These are phyloP conservation scores for Andrena haemorrhoa DNA, from an alignment of 2,888 invertebrate species.

Conservation along the genomic window DNA sequence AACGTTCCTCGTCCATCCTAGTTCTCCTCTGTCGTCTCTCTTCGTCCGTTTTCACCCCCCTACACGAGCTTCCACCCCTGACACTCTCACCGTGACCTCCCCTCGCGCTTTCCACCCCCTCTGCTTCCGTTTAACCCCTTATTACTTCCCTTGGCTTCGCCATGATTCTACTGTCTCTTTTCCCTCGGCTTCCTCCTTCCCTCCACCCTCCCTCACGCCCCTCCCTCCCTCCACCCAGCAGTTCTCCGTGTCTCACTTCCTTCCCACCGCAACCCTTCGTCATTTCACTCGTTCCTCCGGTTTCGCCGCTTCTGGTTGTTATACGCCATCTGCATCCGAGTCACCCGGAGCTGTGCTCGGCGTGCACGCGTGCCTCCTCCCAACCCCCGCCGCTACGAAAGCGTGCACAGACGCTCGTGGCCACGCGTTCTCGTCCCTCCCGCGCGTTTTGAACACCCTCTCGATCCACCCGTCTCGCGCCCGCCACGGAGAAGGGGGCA, in stretches of 20 bases:
- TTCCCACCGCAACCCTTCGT: constrained; percentile 6
- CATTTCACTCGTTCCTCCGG: constrained; percentile 43
- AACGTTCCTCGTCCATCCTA: neutral
- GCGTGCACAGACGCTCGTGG: neutral
- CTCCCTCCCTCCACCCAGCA: neutral
- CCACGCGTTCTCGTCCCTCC: neutral
- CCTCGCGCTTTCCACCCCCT: neutral
- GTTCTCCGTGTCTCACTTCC: constrained; percentile 17
- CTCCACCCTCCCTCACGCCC: neutral
- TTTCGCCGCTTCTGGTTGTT: constrained; percentile 54
- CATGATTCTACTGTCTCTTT: constrained; percentile 38
- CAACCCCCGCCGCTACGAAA: neutral
- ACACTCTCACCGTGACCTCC: constrained; percentile 7
- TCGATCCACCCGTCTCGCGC: too few relatives aligned
- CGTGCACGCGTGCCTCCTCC: constrained; percentile 5
- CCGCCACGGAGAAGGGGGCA: neutral
- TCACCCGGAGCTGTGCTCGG: constrained; percentile 40
- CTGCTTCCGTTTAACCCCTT: constrained; percentile 41
- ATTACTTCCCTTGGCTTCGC: constrained; percentile 22
- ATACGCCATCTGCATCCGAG: constrained; percentile 67
- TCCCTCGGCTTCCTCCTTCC: neutral
- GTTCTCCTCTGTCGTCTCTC: constrained; percentile 4
- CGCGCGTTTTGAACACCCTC: too few relatives aligned
- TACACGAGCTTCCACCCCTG: neutral
- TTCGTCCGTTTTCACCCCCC: constrained; percentile 27